Base-by-base conservation (phyloP, 2,888 invertebrate genomes). In the Synergus laeviventris region DNA sequence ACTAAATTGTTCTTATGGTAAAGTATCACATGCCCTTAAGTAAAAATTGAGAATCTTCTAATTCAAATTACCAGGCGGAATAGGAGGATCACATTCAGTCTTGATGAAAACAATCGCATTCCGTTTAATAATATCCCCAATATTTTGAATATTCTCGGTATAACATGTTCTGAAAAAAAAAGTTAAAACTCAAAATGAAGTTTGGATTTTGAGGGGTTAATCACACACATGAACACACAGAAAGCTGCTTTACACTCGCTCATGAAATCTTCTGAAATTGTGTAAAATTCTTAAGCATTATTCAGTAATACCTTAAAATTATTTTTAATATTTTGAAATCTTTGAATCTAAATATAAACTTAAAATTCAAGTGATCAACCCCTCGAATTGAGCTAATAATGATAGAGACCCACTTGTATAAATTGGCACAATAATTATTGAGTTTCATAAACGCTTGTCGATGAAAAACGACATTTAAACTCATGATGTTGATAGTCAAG, bases 381-480 rank as follows among this genome's bases (percentile, higher is more conserved):
- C 31, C 31, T 31, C 31, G 31, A 5, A 76, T 85, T 85, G 70
- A 56, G 81, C 78, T 66, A 56, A 76, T 78, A 74, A 76, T 36
- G 38, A 74, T 74, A 54, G 11, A 31, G n/a, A 82, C 93, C 92
- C 86, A 95, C 95, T 94, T 94, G 82, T 80, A 62, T 18, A 88
- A 80, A 73, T 80, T 83, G 7, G 82, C 75, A 77, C 83, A 85
- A 84, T 95, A 96, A 87, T 95, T 94, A 84, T 93, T 92, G 38
- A 96, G 92, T 14, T 95, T 94, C 79, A 94, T 93, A 76, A 96
- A 91, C 0, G 96, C 95, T 75, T 95, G 94, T 77, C 95, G 94
- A 87, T 96, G 96, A 73, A 96, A 92, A 49, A 94, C 91, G n/a
- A 96, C 85, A 61, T 94, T 91, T 5, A 94, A 85, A 39, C 92